These are phyloP conservation scores for Apolygus lucorum DNA, from an alignment of 1,140 invertebrate genomes.

Conservation along the genomic window DNA sequence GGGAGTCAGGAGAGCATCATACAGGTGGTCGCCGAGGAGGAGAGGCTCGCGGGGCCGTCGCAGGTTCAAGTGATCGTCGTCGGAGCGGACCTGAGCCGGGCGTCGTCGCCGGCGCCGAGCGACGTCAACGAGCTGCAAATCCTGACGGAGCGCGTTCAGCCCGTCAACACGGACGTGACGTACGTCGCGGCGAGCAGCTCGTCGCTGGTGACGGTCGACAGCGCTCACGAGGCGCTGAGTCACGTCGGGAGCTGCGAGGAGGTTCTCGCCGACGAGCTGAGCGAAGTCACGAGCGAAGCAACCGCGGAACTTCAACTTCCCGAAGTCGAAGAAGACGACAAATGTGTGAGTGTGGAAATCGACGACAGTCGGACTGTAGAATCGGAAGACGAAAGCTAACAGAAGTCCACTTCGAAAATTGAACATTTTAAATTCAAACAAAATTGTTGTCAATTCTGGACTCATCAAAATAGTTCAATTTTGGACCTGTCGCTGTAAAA, in stretches of 20 bases:
- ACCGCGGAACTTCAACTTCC: no score
- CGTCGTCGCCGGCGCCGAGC: background rate
- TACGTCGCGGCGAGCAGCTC: background rate
- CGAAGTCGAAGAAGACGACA: conserved; percentile 17
- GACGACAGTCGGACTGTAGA: conserved; percentile 20
- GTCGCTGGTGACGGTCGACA: background rate
- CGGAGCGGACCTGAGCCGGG: background rate
- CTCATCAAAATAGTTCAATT: no score
- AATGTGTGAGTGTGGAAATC: conserved; percentile 27
- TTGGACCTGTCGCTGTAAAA: no score
- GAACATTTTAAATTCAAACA: no score
- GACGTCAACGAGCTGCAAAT: no score
- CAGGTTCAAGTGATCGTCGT: background rate
- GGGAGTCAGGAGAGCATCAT: conserved; percentile 71
- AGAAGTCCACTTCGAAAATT: no score
- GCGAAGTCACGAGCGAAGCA: no score
- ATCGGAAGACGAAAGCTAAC: no score
- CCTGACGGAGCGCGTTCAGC: background rate
- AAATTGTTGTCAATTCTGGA: no score
- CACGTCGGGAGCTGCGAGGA: no score
- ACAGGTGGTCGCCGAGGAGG: conserved; percentile 55
- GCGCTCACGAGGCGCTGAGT: background rate
- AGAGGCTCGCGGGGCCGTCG: conserved; percentile 27
- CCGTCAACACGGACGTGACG: background rate
- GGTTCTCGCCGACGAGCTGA: no score